phyloP scores from a whole-genome alignment of 2,797 vertebrate genomes.

The Coendou prehensilis region DNA sequence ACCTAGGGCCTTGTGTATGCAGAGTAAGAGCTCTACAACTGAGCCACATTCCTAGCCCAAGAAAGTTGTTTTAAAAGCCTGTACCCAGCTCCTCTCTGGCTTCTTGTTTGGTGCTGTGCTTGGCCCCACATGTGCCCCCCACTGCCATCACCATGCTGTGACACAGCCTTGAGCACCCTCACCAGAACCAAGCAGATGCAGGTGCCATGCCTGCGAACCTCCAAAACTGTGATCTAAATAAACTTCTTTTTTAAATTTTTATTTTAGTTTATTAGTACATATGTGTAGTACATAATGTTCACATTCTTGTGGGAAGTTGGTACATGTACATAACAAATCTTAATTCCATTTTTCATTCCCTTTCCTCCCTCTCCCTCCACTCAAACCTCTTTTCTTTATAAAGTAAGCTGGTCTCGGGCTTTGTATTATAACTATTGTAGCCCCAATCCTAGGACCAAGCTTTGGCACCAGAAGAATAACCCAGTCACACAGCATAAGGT shows the following conservation, averaged over 20 bases:
- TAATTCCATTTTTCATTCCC: background rate
- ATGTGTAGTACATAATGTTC: background rate
- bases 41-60: background rate
- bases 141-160: background rate
- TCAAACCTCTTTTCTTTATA: constrained; percentile 15
- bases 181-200: no score
- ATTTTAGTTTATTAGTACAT: background rate
- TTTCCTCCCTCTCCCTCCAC: background rate
- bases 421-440: background rate
- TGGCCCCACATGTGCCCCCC: background rate
- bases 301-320: background rate
- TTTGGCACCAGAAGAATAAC: background rate
- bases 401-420: background rate
- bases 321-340: background rate
- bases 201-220: background rate
- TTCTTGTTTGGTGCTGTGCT: no score
- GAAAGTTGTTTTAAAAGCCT: background rate
- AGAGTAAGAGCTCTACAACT: no score
- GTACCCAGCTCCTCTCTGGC: no score
- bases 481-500: background rate
- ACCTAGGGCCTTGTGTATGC: no score
- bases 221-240: background rate
- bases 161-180: background rate
- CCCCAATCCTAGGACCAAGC: background rate
- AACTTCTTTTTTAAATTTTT: background rate